Evolutionary conservation across 2,797 vertebrate genomes (phyloP), one percentile per base, ranked within the genome.

Genomic region (Sebastes diploproa): DNA sequence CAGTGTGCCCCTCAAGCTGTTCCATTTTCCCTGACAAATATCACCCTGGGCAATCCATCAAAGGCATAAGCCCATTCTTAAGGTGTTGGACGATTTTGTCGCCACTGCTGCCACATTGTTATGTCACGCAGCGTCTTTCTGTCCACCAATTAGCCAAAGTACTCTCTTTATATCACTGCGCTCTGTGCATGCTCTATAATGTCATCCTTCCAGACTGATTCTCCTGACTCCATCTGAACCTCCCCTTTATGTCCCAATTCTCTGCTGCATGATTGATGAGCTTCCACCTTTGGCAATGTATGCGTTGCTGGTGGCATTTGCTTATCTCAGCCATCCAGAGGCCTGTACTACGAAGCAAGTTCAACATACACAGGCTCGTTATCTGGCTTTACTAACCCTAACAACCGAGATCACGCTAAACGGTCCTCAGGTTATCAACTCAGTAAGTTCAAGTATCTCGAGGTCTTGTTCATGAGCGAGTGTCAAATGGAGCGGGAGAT

Each of bases 1-100:
- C 80, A 80, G 75, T 30, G 32, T 65, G 80, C 32, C 78, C 81
- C 38, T 85, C 79, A 86, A 88, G 86, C 83, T 83, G 85, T 79
- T 91, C 56, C 59, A 83, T 84, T 90, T 74, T 77, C 74, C 68
- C 85, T 67, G 76, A 86, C 83, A 84, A 90, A 89, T 82, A 83
- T 83, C 79, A 75, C 71, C 77, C 55, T 14, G n/a, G 72, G 56
- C 29, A 32, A 82, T 80, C 75, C 73, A 68, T 82, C 80, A 81
- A 29, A 83, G 64, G 67, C 63, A 50, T 66, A 75, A 85, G 52
- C 78, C 56, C 22, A 10, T 83, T 85, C 74, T 78, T 78, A 66
- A 82, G 25, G 58, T 8, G 5, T 22, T 54, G 22, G 75, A 30
- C 6, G 0, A 67, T 65, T 86, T 62, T 70, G 69, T 85, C 76